Conservation (phyloP, 2,113 vertebrate genomes). For the Halichoeres trimaculatus region DNA sequence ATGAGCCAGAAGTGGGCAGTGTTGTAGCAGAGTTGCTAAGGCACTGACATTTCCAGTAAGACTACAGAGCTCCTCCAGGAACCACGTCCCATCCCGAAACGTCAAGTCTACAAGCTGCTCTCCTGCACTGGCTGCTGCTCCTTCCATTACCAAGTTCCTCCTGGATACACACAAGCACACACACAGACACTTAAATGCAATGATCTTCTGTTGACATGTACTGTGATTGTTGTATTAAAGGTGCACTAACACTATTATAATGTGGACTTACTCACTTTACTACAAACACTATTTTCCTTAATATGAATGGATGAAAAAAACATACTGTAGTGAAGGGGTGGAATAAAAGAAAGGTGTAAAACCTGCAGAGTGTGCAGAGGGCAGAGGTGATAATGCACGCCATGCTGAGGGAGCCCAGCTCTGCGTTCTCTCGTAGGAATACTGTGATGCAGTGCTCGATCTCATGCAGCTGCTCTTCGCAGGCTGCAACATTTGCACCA, state of each 20-base stretch:
- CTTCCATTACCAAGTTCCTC: slow-evolving; percentile 97
- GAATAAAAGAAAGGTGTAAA: neutral
- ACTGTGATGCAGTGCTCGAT: slow-evolving; percentile 96
- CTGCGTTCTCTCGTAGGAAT: slow-evolving; percentile 93
- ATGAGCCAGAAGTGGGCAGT: slow-evolving; percentile 91
- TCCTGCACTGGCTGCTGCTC: slow-evolving; percentile 92
- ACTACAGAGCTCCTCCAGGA: slow-evolving; percentile 96
- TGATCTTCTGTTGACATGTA: neutral
- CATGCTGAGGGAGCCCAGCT: slow-evolving; percentile 91
- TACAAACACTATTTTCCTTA: neutral
- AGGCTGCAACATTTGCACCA: slow-evolving; percentile 87
- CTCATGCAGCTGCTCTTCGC: slow-evolving; percentile 97
- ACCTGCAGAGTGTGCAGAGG: slow-evolving; percentile 94
- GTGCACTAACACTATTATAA: neutral
- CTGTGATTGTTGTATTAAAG: too few species aligned
- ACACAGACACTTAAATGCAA: too few species aligned
- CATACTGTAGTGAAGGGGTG: neutral
- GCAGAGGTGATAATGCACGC: slow-evolving; percentile 94
- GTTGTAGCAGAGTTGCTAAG: slow-evolving; percentile 91
- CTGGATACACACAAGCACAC: slow-evolving; percentile 65
- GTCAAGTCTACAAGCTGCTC: slow-evolving; percentile 95
- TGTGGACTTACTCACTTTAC: neutral
- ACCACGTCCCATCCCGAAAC: slow-evolving; percentile 96
- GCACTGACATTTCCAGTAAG: slow-evolving; percentile 95
- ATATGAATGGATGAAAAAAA: neutral